These are phyloP conservation scores for Falco cherrug DNA, from an alignment of 2,797 vertebrate genomes.

Conservation along the genomic window DNA sequence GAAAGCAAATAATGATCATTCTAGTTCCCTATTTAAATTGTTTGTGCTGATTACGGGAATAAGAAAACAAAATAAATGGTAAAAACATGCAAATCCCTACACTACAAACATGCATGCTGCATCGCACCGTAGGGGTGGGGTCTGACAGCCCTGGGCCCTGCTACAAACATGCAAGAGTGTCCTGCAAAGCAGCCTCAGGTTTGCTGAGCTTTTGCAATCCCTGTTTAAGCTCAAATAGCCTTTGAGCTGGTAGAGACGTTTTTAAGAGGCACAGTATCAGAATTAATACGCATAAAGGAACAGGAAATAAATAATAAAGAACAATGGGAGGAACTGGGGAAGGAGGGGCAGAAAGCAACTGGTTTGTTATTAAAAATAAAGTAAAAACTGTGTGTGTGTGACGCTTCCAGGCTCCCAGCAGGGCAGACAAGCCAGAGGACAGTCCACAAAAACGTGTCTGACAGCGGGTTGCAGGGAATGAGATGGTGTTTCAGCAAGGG, in stretches of 20 bases:
- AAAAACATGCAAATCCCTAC: not conserved
- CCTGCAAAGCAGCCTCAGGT: not conserved
- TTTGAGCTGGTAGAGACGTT: not conserved
- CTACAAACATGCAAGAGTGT: not conserved
- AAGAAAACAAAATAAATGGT: not conserved
- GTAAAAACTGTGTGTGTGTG: not conserved
- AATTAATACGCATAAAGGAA: not conserved
- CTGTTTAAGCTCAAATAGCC: not conserved
- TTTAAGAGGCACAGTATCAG: not conserved
- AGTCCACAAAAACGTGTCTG: not conserved
- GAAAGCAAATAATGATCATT: not conserved
- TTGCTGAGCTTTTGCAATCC: not conserved
- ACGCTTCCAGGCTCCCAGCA: not conserved
- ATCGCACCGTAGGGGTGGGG: accelerated
- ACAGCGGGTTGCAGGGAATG: not conserved
- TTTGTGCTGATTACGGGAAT: not conserved
- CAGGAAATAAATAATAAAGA: not conserved
- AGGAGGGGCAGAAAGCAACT: not conserved
- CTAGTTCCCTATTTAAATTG: not conserved
- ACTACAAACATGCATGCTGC: not conserved
- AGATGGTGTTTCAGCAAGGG: not conserved
- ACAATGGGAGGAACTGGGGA: not conserved
- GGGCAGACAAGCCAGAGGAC: not conserved
- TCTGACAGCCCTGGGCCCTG: not conserved
- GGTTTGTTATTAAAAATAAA: not conserved